Conservation (phyloP, 2,797 vertebrate species). For the Gymnoscopelus microlampas region DNA sequence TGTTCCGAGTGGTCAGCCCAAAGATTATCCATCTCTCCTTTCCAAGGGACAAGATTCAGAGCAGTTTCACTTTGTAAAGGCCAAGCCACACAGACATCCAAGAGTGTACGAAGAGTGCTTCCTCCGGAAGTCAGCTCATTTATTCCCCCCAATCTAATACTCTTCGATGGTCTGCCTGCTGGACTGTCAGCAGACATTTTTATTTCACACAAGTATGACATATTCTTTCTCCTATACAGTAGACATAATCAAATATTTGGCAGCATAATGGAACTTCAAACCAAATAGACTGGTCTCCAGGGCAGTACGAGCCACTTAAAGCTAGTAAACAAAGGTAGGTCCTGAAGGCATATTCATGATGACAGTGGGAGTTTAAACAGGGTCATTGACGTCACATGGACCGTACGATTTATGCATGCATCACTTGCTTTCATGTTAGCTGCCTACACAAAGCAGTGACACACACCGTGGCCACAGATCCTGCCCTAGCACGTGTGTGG, state of each 20-base stretch:
- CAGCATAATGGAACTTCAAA: conserved; percentile 36
- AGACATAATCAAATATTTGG: conserved; percentile 61
- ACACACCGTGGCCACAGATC: conserved; percentile 26
- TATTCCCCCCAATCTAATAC: conserved; percentile 5
- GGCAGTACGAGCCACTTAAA: conserved; percentile 34
- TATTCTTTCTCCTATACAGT: conserved; percentile 38
- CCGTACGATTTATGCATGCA: conserved; percentile 44
- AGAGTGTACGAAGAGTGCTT: background rate
- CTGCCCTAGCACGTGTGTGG: conserved; percentile 13
- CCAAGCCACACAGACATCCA: background rate
- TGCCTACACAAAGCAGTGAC: conserved; percentile 21
- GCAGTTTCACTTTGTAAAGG: background rate
- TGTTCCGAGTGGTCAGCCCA: conserved; percentile 28
- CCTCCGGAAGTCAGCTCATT: too few species aligned
- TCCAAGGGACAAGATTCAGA: conserved; percentile 21
- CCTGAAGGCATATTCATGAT: conserved; percentile 14
- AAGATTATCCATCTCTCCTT: conserved; percentile 45
- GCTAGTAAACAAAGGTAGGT: conserved; percentile 43
- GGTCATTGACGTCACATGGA: conserved; percentile 34
- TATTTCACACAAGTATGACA: conserved; percentile 21
- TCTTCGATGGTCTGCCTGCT: background rate
- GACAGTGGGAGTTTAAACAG: conserved; percentile 29
- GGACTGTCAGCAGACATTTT: conserved; percentile 10
- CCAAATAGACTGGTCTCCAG: conserved; percentile 41
- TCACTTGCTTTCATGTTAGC: conserved; percentile 51